Percentiles rank a stretch among this genome's conserved stretches.
These are phyloP conservation scores for Polymixis flavicincta DNA, from an alignment of 2,888 invertebrate genomes.

Conservation along the genomic window DNA sequence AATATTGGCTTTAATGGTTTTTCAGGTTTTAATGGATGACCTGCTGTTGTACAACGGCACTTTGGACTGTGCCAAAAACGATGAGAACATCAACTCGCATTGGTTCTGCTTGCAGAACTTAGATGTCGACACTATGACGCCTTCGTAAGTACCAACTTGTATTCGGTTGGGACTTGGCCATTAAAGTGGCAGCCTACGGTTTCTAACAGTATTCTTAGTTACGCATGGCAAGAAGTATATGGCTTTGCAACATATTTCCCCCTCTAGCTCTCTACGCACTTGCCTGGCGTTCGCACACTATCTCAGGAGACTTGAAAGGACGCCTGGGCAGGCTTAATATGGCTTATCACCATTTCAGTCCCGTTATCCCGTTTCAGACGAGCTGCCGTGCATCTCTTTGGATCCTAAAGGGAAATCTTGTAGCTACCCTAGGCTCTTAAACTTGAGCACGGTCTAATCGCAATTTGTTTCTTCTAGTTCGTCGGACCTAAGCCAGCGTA, in stretches of 20 bases:
- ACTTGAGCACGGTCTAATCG: not conserved
- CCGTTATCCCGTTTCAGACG: not conserved
- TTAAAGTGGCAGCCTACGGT: not conserved
- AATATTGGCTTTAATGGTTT: not conserved
- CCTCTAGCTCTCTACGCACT: too few relatives aligned
- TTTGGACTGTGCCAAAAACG: slow-evolving; percentile 86
- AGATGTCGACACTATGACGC: slow-evolving; percentile 79
- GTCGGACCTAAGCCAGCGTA: slow-evolving; percentile 79
- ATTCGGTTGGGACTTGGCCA: not conserved
- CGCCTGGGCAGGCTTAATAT: too few relatives aligned
- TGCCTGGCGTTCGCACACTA: too few relatives aligned
- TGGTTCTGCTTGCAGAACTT: slow-evolving; percentile 84
- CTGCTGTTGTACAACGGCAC: slow-evolving; percentile 94
- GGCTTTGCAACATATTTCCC: too few relatives aligned
- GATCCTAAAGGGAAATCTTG: not conserved
- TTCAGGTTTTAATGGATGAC: slow-evolving; percentile 95
- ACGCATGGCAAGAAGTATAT: too few relatives aligned
- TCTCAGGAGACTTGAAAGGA: too few relatives aligned
- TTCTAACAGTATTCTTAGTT: too few relatives aligned
- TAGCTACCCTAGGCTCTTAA: not conserved
- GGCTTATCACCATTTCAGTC: too few relatives aligned
- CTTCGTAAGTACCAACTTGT: slow-evolving; percentile 72
- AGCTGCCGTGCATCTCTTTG: not conserved
- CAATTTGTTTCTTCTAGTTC: slow-evolving; percentile 69
- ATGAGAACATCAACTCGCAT: slow-evolving; percentile 78